phyloP scores from a whole-genome alignment of 1,140 invertebrate species.

The Brachionus paranguensis region DNA sequence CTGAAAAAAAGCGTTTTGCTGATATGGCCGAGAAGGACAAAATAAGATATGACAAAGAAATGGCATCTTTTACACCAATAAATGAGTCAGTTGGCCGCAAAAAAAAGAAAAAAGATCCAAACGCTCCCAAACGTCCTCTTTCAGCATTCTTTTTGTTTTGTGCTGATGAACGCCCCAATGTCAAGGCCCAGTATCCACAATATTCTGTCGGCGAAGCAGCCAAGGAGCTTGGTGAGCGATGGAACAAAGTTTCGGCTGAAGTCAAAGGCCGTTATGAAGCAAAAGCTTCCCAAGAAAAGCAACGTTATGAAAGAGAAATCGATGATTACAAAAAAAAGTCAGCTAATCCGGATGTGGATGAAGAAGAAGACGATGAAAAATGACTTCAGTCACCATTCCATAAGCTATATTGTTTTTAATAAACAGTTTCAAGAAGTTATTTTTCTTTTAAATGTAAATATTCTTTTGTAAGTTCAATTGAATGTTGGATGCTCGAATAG shows the following conservation, averaged over 20 bases:
- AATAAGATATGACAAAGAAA: conserved; percentile 86
- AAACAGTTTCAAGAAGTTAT: background rate
- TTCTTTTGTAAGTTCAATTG: background rate
- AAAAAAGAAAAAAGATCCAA: conserved; percentile 84
- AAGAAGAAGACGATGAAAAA: conserved; percentile 6
- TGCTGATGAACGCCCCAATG: conserved; percentile 87
- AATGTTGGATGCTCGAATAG: background rate
- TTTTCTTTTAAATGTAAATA: conserved; percentile 3
- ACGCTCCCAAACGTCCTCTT: conserved; percentile 93
- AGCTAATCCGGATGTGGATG: background rate
- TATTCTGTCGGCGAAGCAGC: conserved; percentile 93
- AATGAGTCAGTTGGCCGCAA: conserved; percentile 62
- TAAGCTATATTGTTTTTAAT: background rate
- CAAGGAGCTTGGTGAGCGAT: conserved; percentile 89
- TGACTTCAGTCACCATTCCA: background rate
- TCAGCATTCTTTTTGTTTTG: conserved; percentile 99
- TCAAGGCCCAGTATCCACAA: conserved; percentile 83
- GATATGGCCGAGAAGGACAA: conserved; percentile 98
- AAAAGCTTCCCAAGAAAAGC: conserved; percentile 88
- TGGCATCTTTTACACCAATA: conserved; percentile 86
- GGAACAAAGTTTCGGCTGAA: conserved; percentile 77
- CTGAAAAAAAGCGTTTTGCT: conserved; percentile 96
- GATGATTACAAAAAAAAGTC: conserved; percentile 10
- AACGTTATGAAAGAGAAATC: conserved; percentile 71
- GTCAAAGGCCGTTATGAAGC: conserved; percentile 82